Percentiles rank a stretch among this genome's conserved stretches.
Evolutionary conservation across 2,113 vertebrate genomes (phyloP).

Genomic region (Catharus fuscescens): DNA sequence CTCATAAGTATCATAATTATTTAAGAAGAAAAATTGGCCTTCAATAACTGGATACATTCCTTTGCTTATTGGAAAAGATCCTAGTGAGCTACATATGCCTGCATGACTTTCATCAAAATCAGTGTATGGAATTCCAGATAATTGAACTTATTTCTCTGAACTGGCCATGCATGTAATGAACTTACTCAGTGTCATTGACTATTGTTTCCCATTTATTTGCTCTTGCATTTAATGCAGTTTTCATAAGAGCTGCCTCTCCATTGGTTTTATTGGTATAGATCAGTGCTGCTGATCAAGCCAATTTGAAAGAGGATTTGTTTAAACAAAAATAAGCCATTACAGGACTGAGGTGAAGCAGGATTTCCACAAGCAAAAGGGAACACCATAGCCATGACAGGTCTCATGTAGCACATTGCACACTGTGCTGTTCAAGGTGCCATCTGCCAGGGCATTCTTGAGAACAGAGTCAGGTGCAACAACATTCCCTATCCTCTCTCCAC

Average conservation of each 20-base stretch:
- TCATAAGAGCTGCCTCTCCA: neutral
- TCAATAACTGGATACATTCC: neutral
- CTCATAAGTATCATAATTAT: neutral
- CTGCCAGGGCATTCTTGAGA: neutral
- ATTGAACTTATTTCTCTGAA: neutral
- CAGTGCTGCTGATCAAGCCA: neutral
- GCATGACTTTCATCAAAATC: neutral
- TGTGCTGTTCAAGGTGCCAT: neutral
- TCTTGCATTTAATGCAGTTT: neutral
- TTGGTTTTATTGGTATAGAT: neutral
- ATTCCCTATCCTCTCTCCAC: neutral
- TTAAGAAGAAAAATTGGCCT: neutral
- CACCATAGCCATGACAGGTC: fast-evolving
- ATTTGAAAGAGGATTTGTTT: neutral
- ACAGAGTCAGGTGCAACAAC: neutral
- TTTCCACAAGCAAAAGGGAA: neutral
- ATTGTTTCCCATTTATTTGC: neutral
- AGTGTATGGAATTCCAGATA: neutral
- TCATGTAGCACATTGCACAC: fast-evolving
- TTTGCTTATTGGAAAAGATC: neutral
- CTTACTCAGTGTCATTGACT: neutral
- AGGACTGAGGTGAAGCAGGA: neutral
- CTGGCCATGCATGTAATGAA: neutral
- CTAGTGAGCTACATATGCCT: neutral
- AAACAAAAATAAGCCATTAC: neutral